phyloP scores from a whole-genome alignment of 1,140 invertebrate genomes.

The Protaetia brevitarsis region DNA sequence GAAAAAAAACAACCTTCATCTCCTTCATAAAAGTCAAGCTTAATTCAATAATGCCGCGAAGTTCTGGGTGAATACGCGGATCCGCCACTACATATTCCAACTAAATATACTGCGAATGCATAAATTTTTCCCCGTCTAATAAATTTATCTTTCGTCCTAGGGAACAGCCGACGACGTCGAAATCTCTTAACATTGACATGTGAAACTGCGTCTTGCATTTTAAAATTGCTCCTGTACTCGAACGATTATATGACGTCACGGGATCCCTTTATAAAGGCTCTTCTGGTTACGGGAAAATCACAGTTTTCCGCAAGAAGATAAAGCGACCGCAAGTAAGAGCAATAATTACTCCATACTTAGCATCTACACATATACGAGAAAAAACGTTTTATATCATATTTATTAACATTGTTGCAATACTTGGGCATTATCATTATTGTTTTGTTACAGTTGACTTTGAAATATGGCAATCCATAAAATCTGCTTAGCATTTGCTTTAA shows the following conservation, averaged over 20 bases:
- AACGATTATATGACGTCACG: background rate
- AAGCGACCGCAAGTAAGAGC: background rate
- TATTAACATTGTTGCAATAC: background rate
- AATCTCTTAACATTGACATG: slow-evolving; percentile 7
- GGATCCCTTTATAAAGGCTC: background rate
- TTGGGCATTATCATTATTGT: background rate
- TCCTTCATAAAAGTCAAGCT: no score
- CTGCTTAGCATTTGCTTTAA: background rate
- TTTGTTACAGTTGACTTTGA: background rate
- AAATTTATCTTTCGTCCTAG: background rate
- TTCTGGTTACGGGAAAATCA: background rate
- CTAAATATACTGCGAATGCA: background rate
- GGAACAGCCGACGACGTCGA: background rate
- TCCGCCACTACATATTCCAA: background rate
- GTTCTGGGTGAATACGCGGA: no score
- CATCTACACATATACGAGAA: background rate
- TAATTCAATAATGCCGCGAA: no score
- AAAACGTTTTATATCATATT: background rate
- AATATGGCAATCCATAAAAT: background rate
- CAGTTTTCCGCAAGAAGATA: slow-evolving; percentile 16
- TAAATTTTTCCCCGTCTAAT: background rate
- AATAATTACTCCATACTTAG: background rate
- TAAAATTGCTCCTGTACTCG: slow-evolving; percentile 2
- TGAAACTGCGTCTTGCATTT: background rate
- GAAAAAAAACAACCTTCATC: no score